Conservation (phyloP, 1,140 invertebrate species). For the Chrysomallon squamiferum region DNA sequence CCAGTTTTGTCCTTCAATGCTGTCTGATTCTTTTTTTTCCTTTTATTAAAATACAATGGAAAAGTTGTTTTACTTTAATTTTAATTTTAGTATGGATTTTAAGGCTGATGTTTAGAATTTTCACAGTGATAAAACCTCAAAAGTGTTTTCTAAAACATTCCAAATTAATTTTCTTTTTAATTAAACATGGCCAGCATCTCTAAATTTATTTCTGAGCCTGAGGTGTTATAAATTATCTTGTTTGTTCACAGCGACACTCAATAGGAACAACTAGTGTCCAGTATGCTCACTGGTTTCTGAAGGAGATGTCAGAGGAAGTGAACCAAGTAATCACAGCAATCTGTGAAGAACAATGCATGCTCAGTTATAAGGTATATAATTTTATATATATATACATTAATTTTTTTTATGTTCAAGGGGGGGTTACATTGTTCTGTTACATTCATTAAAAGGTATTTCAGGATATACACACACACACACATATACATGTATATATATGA, state of each 20-base stretch:
- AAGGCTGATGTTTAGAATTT: no score
- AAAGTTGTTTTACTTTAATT: no score
- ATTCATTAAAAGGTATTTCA: background rate
- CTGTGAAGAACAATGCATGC: slow-evolving; percentile 79
- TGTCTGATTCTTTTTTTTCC: no score
- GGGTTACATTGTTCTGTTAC: slow-evolving; percentile 69
- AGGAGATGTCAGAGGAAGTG: slow-evolving; percentile 98
- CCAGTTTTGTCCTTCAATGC: background rate
- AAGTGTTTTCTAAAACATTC: no score
- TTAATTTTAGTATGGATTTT: no score
- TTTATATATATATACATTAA: background rate
- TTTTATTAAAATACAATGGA: no score
- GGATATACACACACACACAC: background rate
- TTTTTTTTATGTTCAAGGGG: slow-evolving; percentile 70
- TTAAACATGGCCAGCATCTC: no score
- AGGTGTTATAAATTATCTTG: no score
- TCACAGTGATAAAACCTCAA: no score
- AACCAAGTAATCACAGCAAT: slow-evolving; percentile 99
- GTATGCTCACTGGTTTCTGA: slow-evolving; percentile 96
- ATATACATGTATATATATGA: no score
- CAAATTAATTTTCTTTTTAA: no score
- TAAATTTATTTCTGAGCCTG: no score
- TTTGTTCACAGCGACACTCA: slow-evolving; percentile 76
- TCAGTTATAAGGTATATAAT: slow-evolving; percentile 48
- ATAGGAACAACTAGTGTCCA: slow-evolving; percentile 94